Evolutionary conservation across 2,888 invertebrate species (phyloP).

Genomic region (Argyresthia albistria): DNA sequence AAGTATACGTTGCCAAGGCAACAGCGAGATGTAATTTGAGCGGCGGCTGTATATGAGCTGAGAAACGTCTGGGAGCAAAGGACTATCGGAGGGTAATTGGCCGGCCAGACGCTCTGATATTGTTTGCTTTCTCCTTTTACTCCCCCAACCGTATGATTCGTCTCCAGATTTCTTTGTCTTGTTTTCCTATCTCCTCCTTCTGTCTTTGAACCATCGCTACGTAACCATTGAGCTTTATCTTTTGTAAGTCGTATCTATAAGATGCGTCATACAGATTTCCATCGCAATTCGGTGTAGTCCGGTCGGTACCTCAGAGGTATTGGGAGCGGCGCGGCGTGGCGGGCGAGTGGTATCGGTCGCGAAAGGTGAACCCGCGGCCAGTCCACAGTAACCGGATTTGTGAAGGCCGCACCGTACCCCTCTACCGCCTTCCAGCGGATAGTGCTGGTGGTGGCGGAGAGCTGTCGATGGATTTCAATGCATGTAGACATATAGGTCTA

Average conservation of each 20-base stretch:
- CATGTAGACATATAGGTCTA: no score
- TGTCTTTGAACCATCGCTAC: no score
- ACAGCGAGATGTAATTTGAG: slow-evolving; percentile 14
- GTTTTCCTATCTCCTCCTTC: no score
- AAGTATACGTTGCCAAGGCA: slow-evolving; percentile 41
- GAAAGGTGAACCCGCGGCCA: slow-evolving; percentile 66
- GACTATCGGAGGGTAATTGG: slow-evolving; percentile 55
- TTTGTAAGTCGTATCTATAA: no score
- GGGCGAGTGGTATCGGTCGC: slow-evolving; percentile 40
- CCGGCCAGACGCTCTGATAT: slow-evolving; percentile 41
- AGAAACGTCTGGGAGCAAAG: slow-evolving; percentile 38
- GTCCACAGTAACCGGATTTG: slow-evolving; percentile 63
- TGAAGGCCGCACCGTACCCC: slow-evolving; percentile 61
- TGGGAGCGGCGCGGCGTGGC: slow-evolving; percentile 56
- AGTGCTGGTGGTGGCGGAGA: no score
- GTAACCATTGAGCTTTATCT: no score
- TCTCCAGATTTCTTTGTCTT: no score
- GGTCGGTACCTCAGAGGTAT: slow-evolving; percentile 19
- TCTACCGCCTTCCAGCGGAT: slow-evolving; percentile 26
- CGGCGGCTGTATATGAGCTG: background rate
- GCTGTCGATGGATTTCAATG: no score
- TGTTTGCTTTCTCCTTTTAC: slow-evolving; percentile 18
- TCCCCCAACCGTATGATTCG: no score
- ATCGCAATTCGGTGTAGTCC: background rate
- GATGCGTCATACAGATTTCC: no score